Conservation (phyloP, 2,797 vertebrate genomes). For the Mustela erminea region DNA sequence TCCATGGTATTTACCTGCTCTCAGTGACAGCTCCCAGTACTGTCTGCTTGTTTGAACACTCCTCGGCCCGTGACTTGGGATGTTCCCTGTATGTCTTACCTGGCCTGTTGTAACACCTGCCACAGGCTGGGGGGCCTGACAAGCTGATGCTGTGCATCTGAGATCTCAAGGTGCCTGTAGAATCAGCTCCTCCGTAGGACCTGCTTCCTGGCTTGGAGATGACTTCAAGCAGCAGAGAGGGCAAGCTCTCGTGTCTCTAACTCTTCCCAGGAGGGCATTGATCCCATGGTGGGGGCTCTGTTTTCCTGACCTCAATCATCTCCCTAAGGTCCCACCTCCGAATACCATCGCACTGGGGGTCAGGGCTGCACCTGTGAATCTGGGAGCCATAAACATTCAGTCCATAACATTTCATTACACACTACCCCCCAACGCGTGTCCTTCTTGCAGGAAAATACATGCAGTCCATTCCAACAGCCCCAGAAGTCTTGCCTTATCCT, state of each 20-base stretch:
- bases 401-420: background rate
- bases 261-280: background rate
- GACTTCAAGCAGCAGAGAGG: background rate
- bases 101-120: background rate
- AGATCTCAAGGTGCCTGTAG: background rate
- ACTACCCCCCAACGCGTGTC: background rate
- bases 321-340: background rate
- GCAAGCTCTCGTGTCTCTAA: background rate
- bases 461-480: background rate
- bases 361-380: background rate
- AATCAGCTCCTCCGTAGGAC: background rate
- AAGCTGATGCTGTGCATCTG: too few relatives aligned
- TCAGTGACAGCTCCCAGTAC: background rate
- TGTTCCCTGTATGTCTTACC: background rate
- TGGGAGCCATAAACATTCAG: background rate
- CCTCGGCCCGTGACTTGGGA: fast-evolving
- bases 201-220: too few relatives aligned
- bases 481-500: background rate
- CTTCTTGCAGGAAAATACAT: background rate
- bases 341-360: too few relatives aligned
- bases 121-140: too few relatives aligned
- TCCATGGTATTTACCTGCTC: background rate
- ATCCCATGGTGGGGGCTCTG: too few relatives aligned
- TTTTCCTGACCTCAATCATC: fast-evolving
- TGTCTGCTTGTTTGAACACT: background rate